Conservation (phyloP, 2,113 vertebrate species). For the Triplophysa rosa region DNA sequence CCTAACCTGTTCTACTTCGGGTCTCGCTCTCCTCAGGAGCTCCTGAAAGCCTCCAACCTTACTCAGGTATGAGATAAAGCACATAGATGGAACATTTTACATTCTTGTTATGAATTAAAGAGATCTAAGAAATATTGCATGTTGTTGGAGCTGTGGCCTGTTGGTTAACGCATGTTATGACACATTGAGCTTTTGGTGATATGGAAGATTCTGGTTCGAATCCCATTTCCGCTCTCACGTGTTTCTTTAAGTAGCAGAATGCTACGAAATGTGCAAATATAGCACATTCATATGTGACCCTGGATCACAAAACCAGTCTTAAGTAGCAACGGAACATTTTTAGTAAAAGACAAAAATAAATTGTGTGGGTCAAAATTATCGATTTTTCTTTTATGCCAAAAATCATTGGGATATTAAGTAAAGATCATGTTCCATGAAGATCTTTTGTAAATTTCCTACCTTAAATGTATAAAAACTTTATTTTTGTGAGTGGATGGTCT, state of each 20-base stretch:
- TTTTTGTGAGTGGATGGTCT: no score
- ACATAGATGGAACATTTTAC: not conserved
- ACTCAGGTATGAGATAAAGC: constrained; percentile 81
- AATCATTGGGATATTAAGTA: no score
- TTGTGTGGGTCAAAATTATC: no score
- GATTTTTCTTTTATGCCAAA: no score
- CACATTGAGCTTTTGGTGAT: not conserved
- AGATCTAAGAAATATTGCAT: not conserved
- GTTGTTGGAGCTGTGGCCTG: not conserved
- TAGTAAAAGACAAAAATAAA: no score
- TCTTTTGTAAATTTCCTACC: no score
- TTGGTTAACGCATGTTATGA: no score
- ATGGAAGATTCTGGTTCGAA: not conserved
- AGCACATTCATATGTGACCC: no score
- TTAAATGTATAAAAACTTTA: no score
- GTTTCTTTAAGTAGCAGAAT: not conserved
- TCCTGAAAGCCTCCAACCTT: constrained; percentile 91
- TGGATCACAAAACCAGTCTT: no score
- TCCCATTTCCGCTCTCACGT: not conserved
- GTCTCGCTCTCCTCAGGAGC: constrained; percentile 91
- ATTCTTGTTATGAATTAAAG: not conserved
- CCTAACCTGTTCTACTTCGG: constrained; percentile 86
- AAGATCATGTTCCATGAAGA: no score
- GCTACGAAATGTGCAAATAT: not conserved
- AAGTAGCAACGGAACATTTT: no score